A percentile compares a stretch with the other conserved stretches of the same genome.
These are phyloP conservation scores for Drosophila mercatorum DNA, from an alignment of 2,888 invertebrate genomes.

Conservation along the genomic window DNA sequence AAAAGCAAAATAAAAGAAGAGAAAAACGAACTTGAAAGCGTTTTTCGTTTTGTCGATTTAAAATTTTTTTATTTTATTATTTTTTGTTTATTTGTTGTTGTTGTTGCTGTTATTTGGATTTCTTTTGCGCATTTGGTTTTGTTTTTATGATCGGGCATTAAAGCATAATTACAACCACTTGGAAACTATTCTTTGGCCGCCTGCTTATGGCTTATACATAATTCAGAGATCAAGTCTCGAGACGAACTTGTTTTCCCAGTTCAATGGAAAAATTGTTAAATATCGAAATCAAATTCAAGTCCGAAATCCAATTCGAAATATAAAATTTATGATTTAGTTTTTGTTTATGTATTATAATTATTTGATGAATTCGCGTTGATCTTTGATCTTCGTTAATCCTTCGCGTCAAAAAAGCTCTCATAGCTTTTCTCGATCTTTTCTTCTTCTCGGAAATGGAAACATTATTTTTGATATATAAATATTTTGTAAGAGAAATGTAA, in stretches of 20 bases:
- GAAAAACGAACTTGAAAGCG: constrained; percentile 33
- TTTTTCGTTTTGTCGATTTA: constrained; percentile 40
- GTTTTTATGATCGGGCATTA: constrained; percentile 34
- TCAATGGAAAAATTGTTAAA: constrained; percentile 28
- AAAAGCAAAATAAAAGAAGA: neutral
- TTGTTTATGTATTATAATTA: neutral
- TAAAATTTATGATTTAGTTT: neutral
- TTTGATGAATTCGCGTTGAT: neutral
- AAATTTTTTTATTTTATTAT: constrained; percentile 15
- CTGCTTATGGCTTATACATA: constrained; percentile 8
- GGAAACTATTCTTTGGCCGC: constrained; percentile 7
- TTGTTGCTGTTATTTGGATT: constrained; percentile 26
- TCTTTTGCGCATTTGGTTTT: constrained; percentile 62
- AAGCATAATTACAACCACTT: constrained; percentile 48
- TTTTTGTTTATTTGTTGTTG: neutral
- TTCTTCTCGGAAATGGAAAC: neutral
- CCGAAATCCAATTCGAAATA: neutral
- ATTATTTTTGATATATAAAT: neutral
- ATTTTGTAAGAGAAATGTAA: constrained; percentile 33
- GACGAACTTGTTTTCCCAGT: constrained; percentile 38
- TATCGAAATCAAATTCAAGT: neutral
- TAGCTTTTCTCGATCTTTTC: neutral
- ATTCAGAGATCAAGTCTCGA: constrained; percentile 10
- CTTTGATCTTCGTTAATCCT: neutral
- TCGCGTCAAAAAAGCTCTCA: neutral